Conservation (phyloP, 2,113 vertebrate species). For the Labeo catla region DNA sequence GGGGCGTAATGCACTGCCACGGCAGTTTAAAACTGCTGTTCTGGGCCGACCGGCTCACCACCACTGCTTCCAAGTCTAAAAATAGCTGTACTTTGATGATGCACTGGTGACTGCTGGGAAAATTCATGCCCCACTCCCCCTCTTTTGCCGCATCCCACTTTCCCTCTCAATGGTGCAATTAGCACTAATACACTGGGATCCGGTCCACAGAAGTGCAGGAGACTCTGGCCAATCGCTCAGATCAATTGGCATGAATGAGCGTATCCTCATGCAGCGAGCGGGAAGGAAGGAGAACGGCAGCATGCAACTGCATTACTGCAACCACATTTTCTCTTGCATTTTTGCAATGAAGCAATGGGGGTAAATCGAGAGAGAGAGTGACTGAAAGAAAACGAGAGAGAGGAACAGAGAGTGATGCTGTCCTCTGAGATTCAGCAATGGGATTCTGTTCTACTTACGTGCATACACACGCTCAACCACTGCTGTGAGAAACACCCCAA, state of each 20-base stretch:
- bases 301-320: conserved; percentile 17
- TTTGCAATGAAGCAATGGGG: not conserved
- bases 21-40: conserved; percentile 45
- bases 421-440: conserved; percentile 32
- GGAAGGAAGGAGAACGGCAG: not conserved
- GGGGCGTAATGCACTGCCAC: conserved; percentile 41
- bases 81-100: conserved; percentile 73
- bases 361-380: not conserved
- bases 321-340: not conserved
- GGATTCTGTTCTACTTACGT: conserved; percentile 20
- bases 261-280: conserved; percentile 30
- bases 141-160: conserved; percentile 44
- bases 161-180: conserved; percentile 64
- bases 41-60: conserved; percentile 54
- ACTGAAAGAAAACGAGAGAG: conserved; percentile 17
- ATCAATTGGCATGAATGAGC: conserved; percentile 58
- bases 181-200: conserved; percentile 65
- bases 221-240: conserved; percentile 42
- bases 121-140: conserved; percentile 43
- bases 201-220: conserved; percentile 55
- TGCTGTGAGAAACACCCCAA: conserved; percentile 36
- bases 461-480: conserved; percentile 27
- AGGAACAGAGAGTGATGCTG: conserved; percentile 13
- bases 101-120: conserved; percentile 68
- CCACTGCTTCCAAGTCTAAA: conserved; percentile 69